phyloP scores from a whole-genome alignment of 2,888 invertebrate genomes.

The Taenaris catops region DNA sequence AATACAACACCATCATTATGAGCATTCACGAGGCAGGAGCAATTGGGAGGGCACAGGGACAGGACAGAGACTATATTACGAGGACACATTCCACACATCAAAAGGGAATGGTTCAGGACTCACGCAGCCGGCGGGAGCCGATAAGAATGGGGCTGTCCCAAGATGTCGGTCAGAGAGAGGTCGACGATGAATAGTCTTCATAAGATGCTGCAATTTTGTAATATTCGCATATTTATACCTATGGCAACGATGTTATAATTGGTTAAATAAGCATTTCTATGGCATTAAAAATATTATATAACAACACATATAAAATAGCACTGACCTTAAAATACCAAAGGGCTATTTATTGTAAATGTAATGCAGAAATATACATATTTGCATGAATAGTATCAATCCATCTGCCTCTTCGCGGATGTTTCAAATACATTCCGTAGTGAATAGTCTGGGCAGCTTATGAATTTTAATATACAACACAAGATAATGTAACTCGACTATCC shows the following conservation, averaged over 20 bases:
- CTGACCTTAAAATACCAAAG: background rate
- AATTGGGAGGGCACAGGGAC: slow-evolving; percentile 32
- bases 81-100: slow-evolving; percentile 72
- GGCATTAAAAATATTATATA: no score
- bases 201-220: slow-evolving; percentile 84
- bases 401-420: slow-evolving; percentile 8
- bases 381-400: slow-evolving; percentile 5
- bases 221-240: slow-evolving; percentile 77
- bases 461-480: slow-evolving; percentile 16
- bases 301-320: background rate
- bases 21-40: slow-evolving; percentile 43
- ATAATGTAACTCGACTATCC: slow-evolving; percentile 5
- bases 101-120: slow-evolving; percentile 65
- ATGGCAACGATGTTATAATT: slow-evolving; percentile 67
- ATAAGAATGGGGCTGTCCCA: slow-evolving; percentile 69
- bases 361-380: slow-evolving; percentile 1
- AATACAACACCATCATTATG: slow-evolving; percentile 51
- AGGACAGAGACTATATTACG: slow-evolving; percentile 44
- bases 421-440: slow-evolving; percentile 8
- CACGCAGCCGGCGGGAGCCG: slow-evolving; percentile 70
- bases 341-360: background rate
- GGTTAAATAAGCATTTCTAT: slow-evolving; percentile 49
- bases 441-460: slow-evolving; percentile 12
- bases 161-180: slow-evolving; percentile 82
- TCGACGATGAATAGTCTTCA: slow-evolving; percentile 86